Conservation (phyloP, 1,140 invertebrate species). For the Heliconius eleuchia region DNA sequence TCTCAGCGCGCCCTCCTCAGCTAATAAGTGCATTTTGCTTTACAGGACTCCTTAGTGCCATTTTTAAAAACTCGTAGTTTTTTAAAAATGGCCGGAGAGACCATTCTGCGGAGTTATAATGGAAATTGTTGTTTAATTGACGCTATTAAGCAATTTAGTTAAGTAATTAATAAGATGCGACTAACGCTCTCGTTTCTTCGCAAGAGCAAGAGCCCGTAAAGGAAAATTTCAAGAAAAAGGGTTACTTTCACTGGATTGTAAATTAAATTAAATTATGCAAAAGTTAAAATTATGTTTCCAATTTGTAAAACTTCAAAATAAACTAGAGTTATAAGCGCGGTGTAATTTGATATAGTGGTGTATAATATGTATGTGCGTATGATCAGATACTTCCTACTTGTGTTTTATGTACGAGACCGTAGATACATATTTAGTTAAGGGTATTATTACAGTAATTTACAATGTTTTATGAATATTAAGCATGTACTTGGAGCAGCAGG, state of each 20-base stretch:
- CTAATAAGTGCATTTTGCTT: conserved; percentile 79
- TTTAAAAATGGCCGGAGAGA: conserved; percentile 64
- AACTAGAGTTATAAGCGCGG: not conserved
- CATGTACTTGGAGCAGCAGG: conserved; percentile 13
- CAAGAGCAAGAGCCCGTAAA: conserved; percentile 17
- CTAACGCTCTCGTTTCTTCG: conserved; percentile 30
- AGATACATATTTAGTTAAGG: conserved; percentile 16
- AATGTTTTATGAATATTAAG: conserved; percentile 21
- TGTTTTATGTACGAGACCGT: not conserved
- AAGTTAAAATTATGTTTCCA: not conserved
- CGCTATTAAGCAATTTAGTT: conserved; percentile 68
- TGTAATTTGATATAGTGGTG: not conserved
- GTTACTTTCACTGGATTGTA: conserved; percentile 18
- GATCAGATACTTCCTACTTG: not conserved
- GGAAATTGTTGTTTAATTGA: conserved; percentile 64
- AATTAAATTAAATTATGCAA: conserved; percentile 4
- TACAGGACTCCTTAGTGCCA: conserved; percentile 75
- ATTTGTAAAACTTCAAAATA: not conserved
- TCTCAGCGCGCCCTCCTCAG: conserved; percentile 67
- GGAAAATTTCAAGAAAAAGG: conserved; percentile 18
- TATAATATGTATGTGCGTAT: not conserved
- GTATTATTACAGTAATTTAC: conserved; percentile 17
- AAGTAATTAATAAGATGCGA: conserved; percentile 64
- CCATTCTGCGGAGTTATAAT: conserved; percentile 53
- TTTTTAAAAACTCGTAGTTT: conserved; percentile 69